phyloP scores from a whole-genome alignment of 2,888 invertebrate genomes.

The Orchesella flavescens region DNA sequence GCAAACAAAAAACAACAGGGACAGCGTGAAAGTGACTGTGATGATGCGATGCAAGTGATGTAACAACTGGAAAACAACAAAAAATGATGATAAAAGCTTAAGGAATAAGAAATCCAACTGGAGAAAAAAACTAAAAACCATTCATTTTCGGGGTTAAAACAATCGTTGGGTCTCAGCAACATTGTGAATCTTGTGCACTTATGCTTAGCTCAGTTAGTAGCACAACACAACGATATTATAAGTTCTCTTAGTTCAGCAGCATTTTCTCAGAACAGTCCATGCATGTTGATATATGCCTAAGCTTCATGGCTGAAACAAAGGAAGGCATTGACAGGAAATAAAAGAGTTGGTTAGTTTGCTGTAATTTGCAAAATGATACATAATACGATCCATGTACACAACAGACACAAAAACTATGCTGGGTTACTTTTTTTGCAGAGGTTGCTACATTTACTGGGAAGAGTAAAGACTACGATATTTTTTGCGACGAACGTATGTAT shows the following conservation, averaged over 20 bases:
- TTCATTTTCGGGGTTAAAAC: neutral
- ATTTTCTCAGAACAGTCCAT: neutral
- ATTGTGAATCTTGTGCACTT: too few relatives aligned
- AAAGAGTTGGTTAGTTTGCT: neutral
- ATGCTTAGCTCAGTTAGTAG: neutral
- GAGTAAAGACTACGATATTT: neutral
- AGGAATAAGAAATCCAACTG: conserved; percentile 2
- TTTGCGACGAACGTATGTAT: too few relatives aligned
- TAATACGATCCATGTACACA: neutral
- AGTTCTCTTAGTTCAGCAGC: neutral
- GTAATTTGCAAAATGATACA: conserved; percentile 31
- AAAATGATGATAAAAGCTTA: neutral
- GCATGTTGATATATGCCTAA: neutral
- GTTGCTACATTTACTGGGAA: conserved; percentile 50
- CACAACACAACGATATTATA: neutral
- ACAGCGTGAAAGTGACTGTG: conserved; percentile 4
- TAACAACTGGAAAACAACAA: neutral
- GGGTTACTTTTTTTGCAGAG: conserved; percentile 19
- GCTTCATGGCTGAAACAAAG: neutral
- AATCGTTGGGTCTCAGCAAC: neutral
- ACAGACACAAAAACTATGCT: neutral
- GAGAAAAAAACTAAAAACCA: neutral
- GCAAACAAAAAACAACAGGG: neutral
- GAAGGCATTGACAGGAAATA: neutral
- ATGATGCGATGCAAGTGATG: conserved; percentile 15